Conservation (phyloP, 2,113 vertebrate species). For the Petrocephalus microphthalmus region DNA sequence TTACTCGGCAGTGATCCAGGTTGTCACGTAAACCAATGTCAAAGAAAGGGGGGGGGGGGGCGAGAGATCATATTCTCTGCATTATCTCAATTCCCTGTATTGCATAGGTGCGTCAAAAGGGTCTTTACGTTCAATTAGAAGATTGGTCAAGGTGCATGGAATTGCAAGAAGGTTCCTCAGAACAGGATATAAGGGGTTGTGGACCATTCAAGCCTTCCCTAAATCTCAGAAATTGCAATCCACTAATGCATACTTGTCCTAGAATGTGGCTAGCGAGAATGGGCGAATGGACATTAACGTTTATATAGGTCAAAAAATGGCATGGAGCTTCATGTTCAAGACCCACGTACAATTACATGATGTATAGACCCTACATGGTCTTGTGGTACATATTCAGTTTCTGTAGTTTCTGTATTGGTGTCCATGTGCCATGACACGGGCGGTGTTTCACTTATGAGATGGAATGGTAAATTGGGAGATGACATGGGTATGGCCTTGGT, state of each 20-base stretch:
- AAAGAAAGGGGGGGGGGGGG: neutral
- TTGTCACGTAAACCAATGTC: neutral
- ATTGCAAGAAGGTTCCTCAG: neutral
- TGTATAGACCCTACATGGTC: neutral
- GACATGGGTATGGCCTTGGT: neutral
- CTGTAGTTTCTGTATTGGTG: neutral
- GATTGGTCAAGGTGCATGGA: neutral
- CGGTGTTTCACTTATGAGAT: neutral
- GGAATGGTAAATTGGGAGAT: neutral
- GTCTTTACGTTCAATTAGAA: too few species aligned
- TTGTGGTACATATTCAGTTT: neutral
- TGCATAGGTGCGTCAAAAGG: neutral
- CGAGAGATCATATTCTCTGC: neutral
- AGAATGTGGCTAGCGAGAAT: neutral
- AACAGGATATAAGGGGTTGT: neutral
- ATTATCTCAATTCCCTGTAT: neutral
- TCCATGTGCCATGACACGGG: neutral
- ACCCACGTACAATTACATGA: neutral
- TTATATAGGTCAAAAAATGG: neutral
- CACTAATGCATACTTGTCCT: too few species aligned
- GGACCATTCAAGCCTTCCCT: neutral
- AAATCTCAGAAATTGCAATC: too few species aligned
- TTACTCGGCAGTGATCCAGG: neutral
- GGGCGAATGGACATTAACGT: neutral
- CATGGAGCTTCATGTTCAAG: neutral